Conservation (phyloP, 2,888 invertebrate species). For the Heliothis peltigera region DNA sequence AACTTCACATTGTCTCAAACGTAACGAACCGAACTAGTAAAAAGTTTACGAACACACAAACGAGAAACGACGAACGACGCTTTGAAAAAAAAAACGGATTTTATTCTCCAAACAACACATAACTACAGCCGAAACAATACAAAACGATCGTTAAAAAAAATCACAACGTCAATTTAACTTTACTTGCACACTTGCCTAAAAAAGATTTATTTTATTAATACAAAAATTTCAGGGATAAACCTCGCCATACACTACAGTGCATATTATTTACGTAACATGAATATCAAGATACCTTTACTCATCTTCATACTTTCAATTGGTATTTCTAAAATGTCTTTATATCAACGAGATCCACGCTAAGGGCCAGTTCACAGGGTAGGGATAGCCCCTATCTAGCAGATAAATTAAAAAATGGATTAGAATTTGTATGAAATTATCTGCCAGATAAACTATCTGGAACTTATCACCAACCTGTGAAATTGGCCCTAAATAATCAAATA, state of each 20-base stretch:
- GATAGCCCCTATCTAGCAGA: too few species aligned
- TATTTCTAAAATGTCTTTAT: constrained; percentile 12
- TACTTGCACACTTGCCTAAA: constrained; percentile 74
- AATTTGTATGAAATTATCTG: too few species aligned
- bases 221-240: constrained; percentile 35
- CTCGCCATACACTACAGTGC: constrained; percentile 58
- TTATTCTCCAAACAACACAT: constrained; percentile 46
- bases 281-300: neutral
- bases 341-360: constrained; percentile 29
- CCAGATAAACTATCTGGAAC: too few species aligned
- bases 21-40: constrained; percentile 48
- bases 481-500: too few species aligned
- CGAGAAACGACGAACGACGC: constrained; percentile 46
- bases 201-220: constrained; percentile 35
- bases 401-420: too few species aligned
- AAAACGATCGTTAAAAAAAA: constrained; percentile 58
- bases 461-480: too few species aligned
- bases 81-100: constrained; percentile 47
- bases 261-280: neutral
- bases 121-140: constrained; percentile 75
- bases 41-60: constrained; percentile 53
- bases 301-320: neutral
- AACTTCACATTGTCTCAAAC: constrained; percentile 56
- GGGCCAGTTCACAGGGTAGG: neutral
- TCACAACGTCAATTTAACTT: constrained; percentile 64